These are phyloP conservation scores for Zoroaster sp. DNA, from an alignment of 53 echinoderm and acorn worm genomes.

Conservation along the genomic window DNA sequence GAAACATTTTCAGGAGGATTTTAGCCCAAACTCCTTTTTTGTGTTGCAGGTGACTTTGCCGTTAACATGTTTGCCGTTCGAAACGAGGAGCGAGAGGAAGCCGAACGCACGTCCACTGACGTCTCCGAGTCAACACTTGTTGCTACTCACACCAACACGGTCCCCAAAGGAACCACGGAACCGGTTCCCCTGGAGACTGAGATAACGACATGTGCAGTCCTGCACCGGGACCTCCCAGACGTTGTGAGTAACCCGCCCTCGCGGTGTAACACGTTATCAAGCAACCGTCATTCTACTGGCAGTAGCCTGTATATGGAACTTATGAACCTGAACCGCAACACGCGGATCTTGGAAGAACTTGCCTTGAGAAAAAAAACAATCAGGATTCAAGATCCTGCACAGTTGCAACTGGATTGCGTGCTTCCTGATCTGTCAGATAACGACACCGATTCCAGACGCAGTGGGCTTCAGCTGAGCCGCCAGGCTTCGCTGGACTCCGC, in stretches of 20 bases:
- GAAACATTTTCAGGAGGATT: too few relatives aligned
- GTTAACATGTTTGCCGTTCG: constrained; percentile 39
- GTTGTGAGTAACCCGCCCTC: constrained; percentile 25
- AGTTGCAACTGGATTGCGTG: not conserved
- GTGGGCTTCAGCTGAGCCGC: not conserved
- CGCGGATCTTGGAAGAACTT: constrained; percentile 20
- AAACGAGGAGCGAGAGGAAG: constrained; percentile 32
- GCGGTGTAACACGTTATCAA: not conserved
- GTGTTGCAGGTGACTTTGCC: constrained; percentile 25
- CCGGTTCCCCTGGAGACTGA: not conserved
- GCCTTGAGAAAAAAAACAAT: not conserved
- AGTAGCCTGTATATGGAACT: constrained; percentile 54
- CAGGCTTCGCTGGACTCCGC: constrained; percentile 15
- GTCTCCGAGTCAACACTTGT: not conserved
- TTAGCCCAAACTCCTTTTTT: too few relatives aligned
- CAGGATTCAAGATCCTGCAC: not conserved
- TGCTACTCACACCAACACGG: not conserved
- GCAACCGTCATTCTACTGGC: constrained; percentile 37
- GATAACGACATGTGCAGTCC: not conserved
- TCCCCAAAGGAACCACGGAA: not conserved
- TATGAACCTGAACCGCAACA: constrained; percentile 33
- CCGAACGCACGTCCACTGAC: not conserved
- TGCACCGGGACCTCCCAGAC: constrained; percentile 35
- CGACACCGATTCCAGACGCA: not conserved
- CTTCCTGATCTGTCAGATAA: not conserved